Evolutionary conservation across 2,888 invertebrate species (phyloP).

Genomic region (Herminia tarsipennalis): DNA sequence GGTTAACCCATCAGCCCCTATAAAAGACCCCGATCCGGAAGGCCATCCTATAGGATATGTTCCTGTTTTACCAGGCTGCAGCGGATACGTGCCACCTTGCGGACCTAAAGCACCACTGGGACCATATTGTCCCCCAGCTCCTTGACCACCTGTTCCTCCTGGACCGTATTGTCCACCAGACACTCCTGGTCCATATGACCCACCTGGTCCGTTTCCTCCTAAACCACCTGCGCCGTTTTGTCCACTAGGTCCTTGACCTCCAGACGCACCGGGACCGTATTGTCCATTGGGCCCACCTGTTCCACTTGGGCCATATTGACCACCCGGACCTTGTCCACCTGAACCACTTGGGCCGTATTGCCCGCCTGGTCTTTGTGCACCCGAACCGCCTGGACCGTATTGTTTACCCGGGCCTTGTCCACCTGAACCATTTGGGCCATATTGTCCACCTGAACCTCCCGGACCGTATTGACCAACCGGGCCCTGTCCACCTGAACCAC

Average conservation of each 20-base stretch:
- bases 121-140: conserved; percentile 12
- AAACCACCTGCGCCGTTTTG: neutral
- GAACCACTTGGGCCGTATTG: conserved; percentile 18
- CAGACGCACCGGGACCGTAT: neutral
- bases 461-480: conserved; percentile 21
- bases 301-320: conserved; percentile 12
- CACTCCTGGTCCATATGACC: conserved; percentile 7
- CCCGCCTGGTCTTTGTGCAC: conserved; percentile 3
- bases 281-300: neutral
- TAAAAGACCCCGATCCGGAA: conserved; percentile 37
- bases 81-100: too few relatives aligned
- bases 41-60: too few relatives aligned
- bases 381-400: too few relatives aligned
- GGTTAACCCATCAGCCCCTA: conserved; percentile 48
- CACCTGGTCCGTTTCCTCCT: conserved; percentile 11
- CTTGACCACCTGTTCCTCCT: neutral
- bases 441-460: conserved; percentile 11
- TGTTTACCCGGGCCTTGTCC: conserved; percentile 5
- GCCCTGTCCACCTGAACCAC: conserved; percentile 10
- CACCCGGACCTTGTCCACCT: neutral
- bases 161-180: conserved; percentile 14
- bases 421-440: conserved; percentile 6
- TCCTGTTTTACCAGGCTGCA: too few relatives aligned
- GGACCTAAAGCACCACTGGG: conserved; percentile 18
- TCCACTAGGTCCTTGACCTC: neutral